Conservation (phyloP, 1,140 invertebrate species). For the Drosophila obscura region DNA sequence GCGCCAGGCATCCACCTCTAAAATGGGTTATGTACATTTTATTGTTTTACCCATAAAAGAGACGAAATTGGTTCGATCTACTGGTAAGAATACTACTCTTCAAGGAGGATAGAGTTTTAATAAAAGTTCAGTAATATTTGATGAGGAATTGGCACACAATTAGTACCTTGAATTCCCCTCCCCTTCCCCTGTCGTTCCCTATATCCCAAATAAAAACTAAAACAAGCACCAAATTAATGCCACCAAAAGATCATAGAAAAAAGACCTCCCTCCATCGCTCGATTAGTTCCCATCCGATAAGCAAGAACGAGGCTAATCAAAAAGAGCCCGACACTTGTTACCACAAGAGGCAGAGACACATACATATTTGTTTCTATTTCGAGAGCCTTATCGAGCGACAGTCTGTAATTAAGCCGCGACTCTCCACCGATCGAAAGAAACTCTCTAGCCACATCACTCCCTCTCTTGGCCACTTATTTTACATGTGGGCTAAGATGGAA, state of each 20-base stretch:
- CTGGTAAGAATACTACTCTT: too few relatives aligned
- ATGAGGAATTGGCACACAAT: too few relatives aligned
- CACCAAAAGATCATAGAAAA: slow-evolving; percentile 13
- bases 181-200: too few relatives aligned
- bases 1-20: slow-evolving; percentile 15
- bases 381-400: slow-evolving; percentile 66
- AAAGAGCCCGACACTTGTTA: slow-evolving; percentile 73
- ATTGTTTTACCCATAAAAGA: background rate
- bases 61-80: background rate
- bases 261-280: background rate
- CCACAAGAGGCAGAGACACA: slow-evolving; percentile 26
- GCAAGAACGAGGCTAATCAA: slow-evolving; percentile 47
- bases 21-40: slow-evolving; percentile 26
- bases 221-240: slow-evolving; percentile 69
- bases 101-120: too few relatives aligned
- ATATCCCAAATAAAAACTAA: slow-evolving; percentile 5
- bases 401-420: slow-evolving; percentile 66
- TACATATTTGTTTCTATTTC: slow-evolving; percentile 57
- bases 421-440: slow-evolving; percentile 26
- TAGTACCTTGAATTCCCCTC: background rate
- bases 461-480: slow-evolving; percentile 35
- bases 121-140: too few relatives aligned
- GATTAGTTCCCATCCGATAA: slow-evolving; percentile 42
- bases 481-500: slow-evolving; percentile 69
- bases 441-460: slow-evolving; percentile 24